These are phyloP conservation scores for Rhimphoctona megacephalus DNA, from an alignment of 2,888 invertebrate species.

Conservation along the genomic window DNA sequence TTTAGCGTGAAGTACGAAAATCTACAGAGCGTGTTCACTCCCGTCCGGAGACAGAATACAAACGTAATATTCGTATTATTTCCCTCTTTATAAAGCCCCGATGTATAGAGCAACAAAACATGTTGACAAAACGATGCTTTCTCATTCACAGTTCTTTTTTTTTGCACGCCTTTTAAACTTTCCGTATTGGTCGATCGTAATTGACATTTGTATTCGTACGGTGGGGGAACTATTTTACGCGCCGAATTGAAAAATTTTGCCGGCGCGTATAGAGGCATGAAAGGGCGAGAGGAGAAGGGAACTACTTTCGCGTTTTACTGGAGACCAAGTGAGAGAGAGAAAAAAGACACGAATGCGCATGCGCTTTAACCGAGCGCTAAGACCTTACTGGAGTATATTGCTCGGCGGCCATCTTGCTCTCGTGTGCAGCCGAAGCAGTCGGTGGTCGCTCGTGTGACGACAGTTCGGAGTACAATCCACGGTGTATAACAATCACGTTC, in stretches of 20 bases:
- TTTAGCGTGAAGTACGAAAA: constrained; percentile 28
- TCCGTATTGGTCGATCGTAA: neutral
- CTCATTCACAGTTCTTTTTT: constrained; percentile 3
- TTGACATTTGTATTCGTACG: constrained; percentile 4
- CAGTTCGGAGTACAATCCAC: constrained; percentile 73
- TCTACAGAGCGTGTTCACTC: constrained; percentile 18
- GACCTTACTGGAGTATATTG: constrained; percentile 40
- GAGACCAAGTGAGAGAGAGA: constrained; percentile 17
- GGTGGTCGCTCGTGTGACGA: constrained; percentile 81
- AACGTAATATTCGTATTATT: constrained; percentile 14
- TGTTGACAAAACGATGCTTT: constrained; percentile 9
- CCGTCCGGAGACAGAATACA: constrained; percentile 1
- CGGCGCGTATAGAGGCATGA: constrained; percentile 33
- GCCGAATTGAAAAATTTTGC: constrained; percentile 19
- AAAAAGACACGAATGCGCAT: constrained; percentile 27
- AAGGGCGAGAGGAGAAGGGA: constrained; percentile 63
- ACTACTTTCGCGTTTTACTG: constrained; percentile 68
- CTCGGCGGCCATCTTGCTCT: constrained; percentile 80
- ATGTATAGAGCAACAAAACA: neutral
- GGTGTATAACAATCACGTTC: constrained; percentile 72
- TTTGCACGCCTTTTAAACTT: neutral
- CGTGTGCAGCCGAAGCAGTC: constrained; percentile 75
- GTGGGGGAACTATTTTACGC: constrained; percentile 45
- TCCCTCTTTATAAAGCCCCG: neutral
- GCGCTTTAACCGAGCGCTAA: constrained; percentile 76